These are phyloP conservation scores for Conus ventricosus DNA, from an alignment of 1,140 invertebrate genomes.

Conservation along the genomic window DNA sequence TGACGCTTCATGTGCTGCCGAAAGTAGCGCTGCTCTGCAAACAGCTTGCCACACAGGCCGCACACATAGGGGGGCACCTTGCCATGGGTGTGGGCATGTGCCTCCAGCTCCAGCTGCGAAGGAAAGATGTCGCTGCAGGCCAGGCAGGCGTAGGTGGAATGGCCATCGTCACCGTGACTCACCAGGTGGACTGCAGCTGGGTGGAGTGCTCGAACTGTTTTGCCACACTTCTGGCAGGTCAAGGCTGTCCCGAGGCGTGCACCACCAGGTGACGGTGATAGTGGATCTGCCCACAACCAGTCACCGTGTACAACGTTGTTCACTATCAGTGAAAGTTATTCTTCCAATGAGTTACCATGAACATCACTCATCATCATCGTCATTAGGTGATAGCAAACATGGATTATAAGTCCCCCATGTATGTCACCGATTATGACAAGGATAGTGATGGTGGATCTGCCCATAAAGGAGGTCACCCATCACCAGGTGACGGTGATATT, in stretches of 20 bases:
- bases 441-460: too few species aligned
- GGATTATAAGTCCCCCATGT: too few species aligned
- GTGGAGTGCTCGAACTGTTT: not conserved
- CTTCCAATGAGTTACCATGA: too few species aligned
- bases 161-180: not conserved
- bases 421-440: too few species aligned
- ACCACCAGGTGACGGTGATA: conserved; percentile 31
- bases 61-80: conserved; percentile 34
- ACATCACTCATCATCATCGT: too few species aligned
- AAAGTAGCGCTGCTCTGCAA: conserved; percentile 44
- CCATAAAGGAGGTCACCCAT: too few species aligned
- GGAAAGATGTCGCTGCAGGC: conserved; percentile 29
- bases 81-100: conserved; percentile 34
- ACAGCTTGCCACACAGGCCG: conserved; percentile 49
- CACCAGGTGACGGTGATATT: too few species aligned
- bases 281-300: conserved; percentile 7
- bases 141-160: conserved; percentile 14
- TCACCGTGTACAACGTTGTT: too few species aligned
- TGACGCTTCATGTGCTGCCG: conserved; percentile 49
- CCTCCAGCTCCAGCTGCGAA: conserved; percentile 35
- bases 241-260: conserved; percentile 13
- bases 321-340: too few species aligned
- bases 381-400: too few species aligned
- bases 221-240: conserved; percentile 13
- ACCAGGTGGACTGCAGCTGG: conserved; percentile 23